Conservation (phyloP, 2,113 vertebrate species). For the Eublepharis macularius region DNA sequence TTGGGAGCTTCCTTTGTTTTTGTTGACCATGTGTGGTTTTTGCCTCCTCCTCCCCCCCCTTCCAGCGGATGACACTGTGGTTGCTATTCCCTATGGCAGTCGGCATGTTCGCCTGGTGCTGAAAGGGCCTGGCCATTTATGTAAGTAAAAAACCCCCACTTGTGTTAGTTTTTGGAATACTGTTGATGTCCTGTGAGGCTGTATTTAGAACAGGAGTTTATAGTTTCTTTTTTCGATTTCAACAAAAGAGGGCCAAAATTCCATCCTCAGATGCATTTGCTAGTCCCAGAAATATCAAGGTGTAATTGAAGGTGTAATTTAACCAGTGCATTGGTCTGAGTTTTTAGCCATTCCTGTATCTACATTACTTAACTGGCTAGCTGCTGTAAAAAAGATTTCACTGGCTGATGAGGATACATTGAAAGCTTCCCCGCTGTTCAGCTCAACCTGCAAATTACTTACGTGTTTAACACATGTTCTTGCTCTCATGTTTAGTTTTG, state of each 20-base stretch:
- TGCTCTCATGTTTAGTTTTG: constrained; percentile 19
- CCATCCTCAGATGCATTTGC: constrained; percentile 13
- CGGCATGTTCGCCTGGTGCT: constrained; percentile 91
- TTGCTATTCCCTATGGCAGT: constrained; percentile 90
- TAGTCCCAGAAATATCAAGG: not conserved
- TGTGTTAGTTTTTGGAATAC: constrained; percentile 26
- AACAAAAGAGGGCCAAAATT: not conserved
- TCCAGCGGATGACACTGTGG: constrained; percentile 89
- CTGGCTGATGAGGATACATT: constrained; percentile 39
- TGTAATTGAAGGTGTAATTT: constrained; percentile 16
- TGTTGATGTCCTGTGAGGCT: not conserved
- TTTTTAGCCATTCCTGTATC: constrained; percentile 44
- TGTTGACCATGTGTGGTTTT: constrained; percentile 47
- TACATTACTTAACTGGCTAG: constrained; percentile 43
- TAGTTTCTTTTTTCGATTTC: constrained; percentile 45
- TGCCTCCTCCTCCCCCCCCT: constrained; percentile 34
- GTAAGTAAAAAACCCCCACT: constrained; percentile 81
- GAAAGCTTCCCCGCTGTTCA: constrained; percentile 26
- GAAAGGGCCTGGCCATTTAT: constrained; percentile 96
- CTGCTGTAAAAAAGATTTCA: constrained; percentile 47
- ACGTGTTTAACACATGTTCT: constrained; percentile 28
- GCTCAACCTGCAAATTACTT: constrained; percentile 18
- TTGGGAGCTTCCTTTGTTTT: constrained; percentile 8
- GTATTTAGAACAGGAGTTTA: constrained; percentile 17
- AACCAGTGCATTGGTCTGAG: constrained; percentile 19